These are phyloP conservation scores for Lepidocolaptes lacrymiger DNA, from an alignment of 2,797 vertebrate genomes.

Conservation along the genomic window DNA sequence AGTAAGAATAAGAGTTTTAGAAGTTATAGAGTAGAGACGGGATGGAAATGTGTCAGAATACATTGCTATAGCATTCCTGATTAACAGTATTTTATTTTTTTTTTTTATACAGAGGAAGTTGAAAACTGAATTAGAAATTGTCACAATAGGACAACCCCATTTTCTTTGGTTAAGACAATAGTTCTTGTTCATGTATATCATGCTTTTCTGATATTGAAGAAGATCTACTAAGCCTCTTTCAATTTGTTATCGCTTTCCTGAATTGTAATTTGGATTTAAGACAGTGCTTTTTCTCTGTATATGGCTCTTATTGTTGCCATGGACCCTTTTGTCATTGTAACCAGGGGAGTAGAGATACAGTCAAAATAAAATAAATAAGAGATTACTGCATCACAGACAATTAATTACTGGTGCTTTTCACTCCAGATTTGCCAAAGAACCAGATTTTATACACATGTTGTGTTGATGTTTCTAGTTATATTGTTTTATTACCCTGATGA, in stretches of 20 bases:
- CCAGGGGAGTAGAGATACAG: not conserved
- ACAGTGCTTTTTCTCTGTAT: not conserved
- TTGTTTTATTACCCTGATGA: not conserved
- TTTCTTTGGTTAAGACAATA: not conserved
- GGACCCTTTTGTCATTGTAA: not conserved
- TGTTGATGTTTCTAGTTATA: not conserved
- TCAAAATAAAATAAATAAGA: not conserved
- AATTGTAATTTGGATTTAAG: not conserved
- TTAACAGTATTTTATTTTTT: not conserved
- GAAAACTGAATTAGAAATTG: not conserved
- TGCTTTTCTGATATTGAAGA: not conserved
- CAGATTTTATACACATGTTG: not conserved
- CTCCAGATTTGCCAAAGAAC: not conserved
- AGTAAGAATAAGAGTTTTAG: not conserved
- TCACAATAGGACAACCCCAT: not conserved
- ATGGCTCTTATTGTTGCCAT: not conserved
- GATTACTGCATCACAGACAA: not conserved
- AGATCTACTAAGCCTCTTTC: not conserved
- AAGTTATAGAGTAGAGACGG: not conserved
- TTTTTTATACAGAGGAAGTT: not conserved
- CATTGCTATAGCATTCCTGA: accelerated
- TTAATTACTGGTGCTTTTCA: not conserved
- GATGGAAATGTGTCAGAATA: not conserved
- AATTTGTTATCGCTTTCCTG: not conserved
- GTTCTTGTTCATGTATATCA: not conserved